phyloP scores from a whole-genome alignment of 2,888 invertebrate genomes.

The Hirtodrosophila duncani region DNA sequence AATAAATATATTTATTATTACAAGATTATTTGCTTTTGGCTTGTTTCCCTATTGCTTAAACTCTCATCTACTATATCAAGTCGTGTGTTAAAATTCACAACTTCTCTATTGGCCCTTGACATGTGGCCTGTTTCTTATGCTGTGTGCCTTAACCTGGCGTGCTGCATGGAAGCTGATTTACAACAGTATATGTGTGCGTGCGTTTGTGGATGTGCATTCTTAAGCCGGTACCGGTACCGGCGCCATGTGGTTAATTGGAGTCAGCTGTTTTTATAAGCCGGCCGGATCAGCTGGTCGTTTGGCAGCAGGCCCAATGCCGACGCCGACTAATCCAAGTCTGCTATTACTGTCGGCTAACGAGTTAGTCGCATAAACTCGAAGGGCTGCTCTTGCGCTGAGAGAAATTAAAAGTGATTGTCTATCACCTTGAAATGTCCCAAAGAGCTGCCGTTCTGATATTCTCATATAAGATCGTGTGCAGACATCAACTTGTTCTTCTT shows the following conservation, averaged over 20 bases:
- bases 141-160: too few relatives aligned
- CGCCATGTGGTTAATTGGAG: constrained; percentile 67
- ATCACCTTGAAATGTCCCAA: neutral
- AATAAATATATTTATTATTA: too few relatives aligned
- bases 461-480: constrained; percentile 28
- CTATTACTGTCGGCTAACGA: constrained; percentile 12
- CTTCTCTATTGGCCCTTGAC: too few relatives aligned
- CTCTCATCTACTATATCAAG: too few relatives aligned
- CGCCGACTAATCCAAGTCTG: neutral
- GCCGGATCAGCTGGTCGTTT: constrained; percentile 60
- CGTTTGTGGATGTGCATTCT: neutral
- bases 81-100: too few relatives aligned
- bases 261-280: constrained; percentile 61
- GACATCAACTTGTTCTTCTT: constrained; percentile 30
- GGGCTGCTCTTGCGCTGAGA: constrained; percentile 39
- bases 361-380: constrained; percentile 21
- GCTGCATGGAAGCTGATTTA: constrained; percentile 25
- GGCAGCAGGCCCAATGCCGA: constrained; percentile 25
- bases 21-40: too few relatives aligned
- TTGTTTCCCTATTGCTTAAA: too few relatives aligned
- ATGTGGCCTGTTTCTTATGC: too few relatives aligned
- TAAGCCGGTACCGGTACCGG: constrained; percentile 8
- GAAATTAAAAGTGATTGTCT: constrained; percentile 29
- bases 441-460: neutral
- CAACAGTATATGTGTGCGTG: constrained; percentile 1